Conservation (phyloP, 2,797 vertebrate genomes). For the Crypturellus tataupa region DNA sequence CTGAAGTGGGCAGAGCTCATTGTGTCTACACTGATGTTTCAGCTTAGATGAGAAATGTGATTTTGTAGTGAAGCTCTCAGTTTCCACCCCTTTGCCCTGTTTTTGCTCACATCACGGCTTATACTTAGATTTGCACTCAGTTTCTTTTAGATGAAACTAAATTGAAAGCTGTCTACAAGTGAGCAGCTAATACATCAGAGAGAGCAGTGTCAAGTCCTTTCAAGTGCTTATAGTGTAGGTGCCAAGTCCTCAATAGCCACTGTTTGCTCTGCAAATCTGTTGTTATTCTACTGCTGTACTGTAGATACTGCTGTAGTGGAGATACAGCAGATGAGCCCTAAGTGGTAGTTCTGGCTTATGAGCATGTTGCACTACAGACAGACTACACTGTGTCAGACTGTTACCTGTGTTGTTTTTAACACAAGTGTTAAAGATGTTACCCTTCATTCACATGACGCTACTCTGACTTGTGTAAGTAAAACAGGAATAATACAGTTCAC, state of each 20-base stretch:
- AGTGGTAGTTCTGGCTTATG: not conserved
- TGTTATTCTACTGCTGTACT: not conserved
- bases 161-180: not conserved
- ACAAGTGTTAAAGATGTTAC: not conserved
- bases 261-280: not conserved
- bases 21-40: not conserved
- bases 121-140: not conserved
- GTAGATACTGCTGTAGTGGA: not conserved
- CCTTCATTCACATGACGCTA: not conserved
- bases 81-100: not conserved
- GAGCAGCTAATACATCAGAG: not conserved
- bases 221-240: accelerated
- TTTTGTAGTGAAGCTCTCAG: not conserved
- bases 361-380: not conserved
- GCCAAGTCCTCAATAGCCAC: not conserved
- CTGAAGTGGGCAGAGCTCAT: not conserved
- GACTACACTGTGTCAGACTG: not conserved
- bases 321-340: not conserved
- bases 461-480: not conserved
- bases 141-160: not conserved
- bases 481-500: not conserved
- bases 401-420: not conserved
- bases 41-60: not conserved
- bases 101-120: not conserved
- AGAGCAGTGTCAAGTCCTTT: not conserved